phyloP scores from a whole-genome alignment of 2,797 vertebrate species.

The Phalloptychus januarius region DNA sequence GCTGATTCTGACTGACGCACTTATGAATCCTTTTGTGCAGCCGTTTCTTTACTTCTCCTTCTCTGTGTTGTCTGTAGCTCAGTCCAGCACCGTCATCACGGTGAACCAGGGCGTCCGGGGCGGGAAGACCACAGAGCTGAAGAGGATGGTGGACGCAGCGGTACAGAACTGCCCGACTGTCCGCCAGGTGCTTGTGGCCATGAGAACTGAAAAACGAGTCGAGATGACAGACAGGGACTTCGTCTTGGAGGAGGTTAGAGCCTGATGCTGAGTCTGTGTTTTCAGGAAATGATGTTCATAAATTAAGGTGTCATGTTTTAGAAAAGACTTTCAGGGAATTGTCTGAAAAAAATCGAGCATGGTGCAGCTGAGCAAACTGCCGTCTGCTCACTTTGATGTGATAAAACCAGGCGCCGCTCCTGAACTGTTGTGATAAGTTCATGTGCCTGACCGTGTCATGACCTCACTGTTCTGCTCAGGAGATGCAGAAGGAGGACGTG shows the following conservation, averaged over 20 bases:
- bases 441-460: not conserved
- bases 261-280: not conserved
- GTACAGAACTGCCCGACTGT: slow-evolving; percentile 87
- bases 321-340: not conserved
- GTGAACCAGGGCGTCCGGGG: slow-evolving; percentile 91
- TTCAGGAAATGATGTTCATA: not conserved
- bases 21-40: not conserved
- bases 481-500: slow-evolving; percentile 85
- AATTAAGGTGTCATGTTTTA: not conserved
- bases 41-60: not conserved
- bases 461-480: slow-evolving; percentile 65
- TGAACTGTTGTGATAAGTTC: not conserved
- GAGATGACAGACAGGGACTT: slow-evolving; percentile 84
- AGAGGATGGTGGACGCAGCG: slow-evolving; percentile 89
- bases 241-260: slow-evolving; percentile 89
- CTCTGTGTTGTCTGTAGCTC: slow-evolving; percentile 72
- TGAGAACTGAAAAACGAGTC: slow-evolving; percentile 87
- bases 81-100: slow-evolving; percentile 92
- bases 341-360: not conserved
- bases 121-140: slow-evolving; percentile 86
- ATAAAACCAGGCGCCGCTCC: not conserved
- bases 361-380: slow-evolving; percentile 5
- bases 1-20: not conserved
- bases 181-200: slow-evolving; percentile 87
- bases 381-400: not conserved